phyloP scores from a whole-genome alignment of 2,888 invertebrate species.

The Myopa testacea region DNA sequence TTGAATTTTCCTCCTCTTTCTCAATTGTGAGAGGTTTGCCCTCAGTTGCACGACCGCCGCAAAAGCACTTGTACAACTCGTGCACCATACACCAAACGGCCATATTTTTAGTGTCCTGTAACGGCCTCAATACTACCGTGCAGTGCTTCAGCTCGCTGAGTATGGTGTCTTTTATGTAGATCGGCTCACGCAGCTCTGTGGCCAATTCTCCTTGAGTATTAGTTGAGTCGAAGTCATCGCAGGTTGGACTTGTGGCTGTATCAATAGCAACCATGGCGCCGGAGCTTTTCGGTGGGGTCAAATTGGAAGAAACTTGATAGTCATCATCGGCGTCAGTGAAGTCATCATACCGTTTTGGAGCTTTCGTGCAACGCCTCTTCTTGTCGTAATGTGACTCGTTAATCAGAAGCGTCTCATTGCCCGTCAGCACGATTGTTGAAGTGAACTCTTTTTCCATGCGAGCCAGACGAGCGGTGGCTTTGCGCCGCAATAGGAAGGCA shows the following conservation, averaged over 20 bases:
- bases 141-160: constrained; percentile 60
- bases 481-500: constrained; percentile 64
- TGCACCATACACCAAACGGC: constrained; percentile 78
- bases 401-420: constrained; percentile 75
- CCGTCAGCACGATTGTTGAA: constrained; percentile 76
- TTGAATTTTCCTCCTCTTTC: constrained; percentile 52
- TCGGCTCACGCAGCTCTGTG: constrained; percentile 50
- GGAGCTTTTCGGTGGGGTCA: constrained; percentile 41
- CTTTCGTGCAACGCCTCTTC: constrained; percentile 72
- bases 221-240: constrained; percentile 30
- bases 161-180: constrained; percentile 54
- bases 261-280: constrained; percentile 44
- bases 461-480: constrained; percentile 71
- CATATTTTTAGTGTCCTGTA: constrained; percentile 67
- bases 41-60: constrained; percentile 68
- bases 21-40: constrained; percentile 62
- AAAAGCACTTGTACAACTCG: constrained; percentile 76
- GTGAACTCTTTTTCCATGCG: constrained; percentile 80
- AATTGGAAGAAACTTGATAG: constrained; percentile 4
- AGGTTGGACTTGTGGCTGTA: constrained; percentile 31
- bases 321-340: constrained; percentile 61
- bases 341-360: constrained; percentile 74
- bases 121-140: constrained; percentile 57
- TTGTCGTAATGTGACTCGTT: constrained; percentile 70
- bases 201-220: constrained; percentile 32